Evolutionary conservation across 2,797 vertebrate species (phyloP).

Genomic region (Sebastes itinus): DNA sequence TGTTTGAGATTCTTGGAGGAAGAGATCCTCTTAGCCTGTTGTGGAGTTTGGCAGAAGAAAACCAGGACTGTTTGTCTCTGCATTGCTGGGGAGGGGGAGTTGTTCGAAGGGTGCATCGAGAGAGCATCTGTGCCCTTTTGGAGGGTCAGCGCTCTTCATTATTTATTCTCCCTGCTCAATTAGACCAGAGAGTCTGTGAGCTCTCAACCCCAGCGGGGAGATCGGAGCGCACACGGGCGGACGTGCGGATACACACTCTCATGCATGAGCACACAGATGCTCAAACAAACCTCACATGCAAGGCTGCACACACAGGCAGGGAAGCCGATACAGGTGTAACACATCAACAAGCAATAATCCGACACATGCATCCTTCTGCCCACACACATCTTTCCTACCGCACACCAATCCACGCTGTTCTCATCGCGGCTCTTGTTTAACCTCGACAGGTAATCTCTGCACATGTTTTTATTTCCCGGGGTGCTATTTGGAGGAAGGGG

Average conservation of each 20-base stretch:
- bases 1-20: conserved; percentile 51
- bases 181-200: conserved; percentile 34
- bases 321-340: conserved; percentile 20
- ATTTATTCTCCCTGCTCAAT: conserved; percentile 40
- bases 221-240: background rate
- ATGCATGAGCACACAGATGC: conserved; percentile 20
- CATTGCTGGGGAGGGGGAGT: background rate
- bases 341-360: conserved; percentile 46
- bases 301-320: background rate
- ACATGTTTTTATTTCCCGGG: conserved; percentile 40
- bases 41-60: conserved; percentile 30
- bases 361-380: conserved; percentile 7
- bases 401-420: background rate
- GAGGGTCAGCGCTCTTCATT: conserved; percentile 10
- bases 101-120: background rate
- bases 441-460: conserved; percentile 28
- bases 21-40: background rate
- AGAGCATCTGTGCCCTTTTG: conserved; percentile 13
- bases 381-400: conserved; percentile 24
- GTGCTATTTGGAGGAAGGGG: conserved; percentile 5
- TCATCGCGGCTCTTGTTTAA: conserved; percentile 14
- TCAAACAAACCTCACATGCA: conserved; percentile 22
- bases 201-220: background rate
- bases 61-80: conserved; percentile 1
- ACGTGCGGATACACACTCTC: conserved; percentile 16